These are phyloP conservation scores for Sepiola atlantica DNA, from an alignment of 2,888 invertebrate species.

Conservation along the genomic window DNA sequence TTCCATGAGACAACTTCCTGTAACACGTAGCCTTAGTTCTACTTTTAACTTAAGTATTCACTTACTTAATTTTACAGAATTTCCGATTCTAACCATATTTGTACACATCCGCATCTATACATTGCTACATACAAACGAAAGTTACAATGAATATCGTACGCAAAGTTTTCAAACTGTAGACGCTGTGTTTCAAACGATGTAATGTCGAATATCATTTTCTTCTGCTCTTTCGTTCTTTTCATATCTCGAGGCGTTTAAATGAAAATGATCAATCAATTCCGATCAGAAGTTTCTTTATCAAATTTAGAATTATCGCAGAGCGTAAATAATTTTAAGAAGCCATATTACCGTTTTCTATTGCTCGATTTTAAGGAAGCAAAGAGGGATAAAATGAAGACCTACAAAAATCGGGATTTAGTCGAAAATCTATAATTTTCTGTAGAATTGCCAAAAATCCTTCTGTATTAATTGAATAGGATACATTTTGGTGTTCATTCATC, in stretches of 20 bases:
- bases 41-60: no score
- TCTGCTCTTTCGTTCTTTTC: neutral
- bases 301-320: neutral
- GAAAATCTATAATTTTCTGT: neutral
- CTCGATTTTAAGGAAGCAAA: neutral
- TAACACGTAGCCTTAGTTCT: no score
- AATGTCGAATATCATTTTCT: neutral
- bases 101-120: no score
- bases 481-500: neutral
- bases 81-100: no score
- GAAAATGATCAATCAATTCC: neutral
- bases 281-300: neutral
- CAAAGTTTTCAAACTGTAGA: neutral
- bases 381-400: neutral
- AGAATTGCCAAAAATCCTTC: neutral
- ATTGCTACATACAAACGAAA: no score
- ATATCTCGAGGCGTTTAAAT: neutral
- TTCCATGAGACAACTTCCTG: no score
- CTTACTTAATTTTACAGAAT: no score
- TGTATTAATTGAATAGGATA: neutral
- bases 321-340: neutral
- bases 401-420: neutral
- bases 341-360: neutral
- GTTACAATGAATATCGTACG: neutral
- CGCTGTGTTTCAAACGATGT: neutral